phyloP scores from a whole-genome alignment of 2,113 vertebrate species.

The Siniperca chuatsi region DNA sequence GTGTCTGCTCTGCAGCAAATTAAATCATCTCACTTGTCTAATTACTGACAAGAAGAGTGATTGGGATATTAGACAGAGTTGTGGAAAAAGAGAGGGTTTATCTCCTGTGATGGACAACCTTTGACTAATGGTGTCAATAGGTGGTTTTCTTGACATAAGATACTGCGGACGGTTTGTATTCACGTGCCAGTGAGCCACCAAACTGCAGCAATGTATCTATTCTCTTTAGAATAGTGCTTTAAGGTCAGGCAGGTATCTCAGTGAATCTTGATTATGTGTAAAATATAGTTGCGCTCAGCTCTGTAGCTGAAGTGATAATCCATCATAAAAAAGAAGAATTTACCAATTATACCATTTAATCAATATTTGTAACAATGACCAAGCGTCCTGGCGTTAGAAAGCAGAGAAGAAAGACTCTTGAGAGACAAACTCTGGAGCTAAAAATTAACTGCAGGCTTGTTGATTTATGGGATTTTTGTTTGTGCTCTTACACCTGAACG shows the following conservation, averaged over 20 bases:
- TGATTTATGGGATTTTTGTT: constrained; percentile 40
- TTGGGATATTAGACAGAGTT: constrained; percentile 29
- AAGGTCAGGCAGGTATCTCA: constrained; percentile 66
- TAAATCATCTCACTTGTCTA: constrained; percentile 72
- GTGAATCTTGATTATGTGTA: constrained; percentile 60
- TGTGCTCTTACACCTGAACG: constrained; percentile 15
- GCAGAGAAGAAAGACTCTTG: constrained; percentile 10
- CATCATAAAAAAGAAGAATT: constrained; percentile 34
- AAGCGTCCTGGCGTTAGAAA: background rate
- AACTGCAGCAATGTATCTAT: constrained; percentile 72
- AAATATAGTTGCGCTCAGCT: constrained; percentile 40
- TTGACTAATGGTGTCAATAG: constrained; percentile 58
- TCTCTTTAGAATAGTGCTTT: constrained; percentile 53
- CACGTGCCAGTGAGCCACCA: constrained; percentile 46
- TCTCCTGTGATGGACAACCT: constrained; percentile 51
- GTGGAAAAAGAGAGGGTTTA: constrained; percentile 49
- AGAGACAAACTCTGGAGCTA: constrained; percentile 12
- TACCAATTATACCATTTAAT: constrained; percentile 38
- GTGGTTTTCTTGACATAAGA: constrained; percentile 25
- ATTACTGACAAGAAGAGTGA: constrained; percentile 68
- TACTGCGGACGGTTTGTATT: constrained; percentile 63
- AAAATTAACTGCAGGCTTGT: constrained; percentile 18
- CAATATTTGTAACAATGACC: constrained; percentile 40
- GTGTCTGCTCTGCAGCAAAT: constrained; percentile 61
- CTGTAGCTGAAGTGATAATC: constrained; percentile 39